Evolutionary conservation across 2,113 vertebrate genomes (phyloP).

Genomic region (Actenoides hombroni): DNA sequence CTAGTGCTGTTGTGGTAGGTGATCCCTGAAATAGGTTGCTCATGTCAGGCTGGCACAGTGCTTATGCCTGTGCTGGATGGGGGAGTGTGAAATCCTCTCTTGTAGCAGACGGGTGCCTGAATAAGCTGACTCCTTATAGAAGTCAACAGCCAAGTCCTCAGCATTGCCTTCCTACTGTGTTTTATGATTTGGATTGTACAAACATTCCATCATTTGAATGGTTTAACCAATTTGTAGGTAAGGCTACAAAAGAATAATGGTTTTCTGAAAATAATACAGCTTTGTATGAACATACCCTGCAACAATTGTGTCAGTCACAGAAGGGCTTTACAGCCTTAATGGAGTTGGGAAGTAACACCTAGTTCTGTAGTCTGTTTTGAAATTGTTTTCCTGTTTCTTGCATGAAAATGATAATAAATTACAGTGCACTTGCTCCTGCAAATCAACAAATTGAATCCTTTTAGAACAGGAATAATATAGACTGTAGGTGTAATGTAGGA

Average conservation of each 20-base stretch:
- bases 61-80: not conserved
- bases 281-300: not conserved
- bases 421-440: not conserved
- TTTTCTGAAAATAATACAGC: not conserved
- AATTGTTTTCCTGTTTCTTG: not conserved
- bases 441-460: not conserved
- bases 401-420: not conserved
- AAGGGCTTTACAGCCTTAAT: not conserved
- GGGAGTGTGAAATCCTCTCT: not conserved
- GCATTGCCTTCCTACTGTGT: not conserved
- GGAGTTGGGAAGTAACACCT: not conserved
- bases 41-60: not conserved
- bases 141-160: not conserved
- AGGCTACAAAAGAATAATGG: not conserved
- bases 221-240: not conserved
- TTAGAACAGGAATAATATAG: not conserved
- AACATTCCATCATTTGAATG: not conserved
- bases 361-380: not conserved
- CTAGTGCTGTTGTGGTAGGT: not conserved
- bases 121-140: not conserved
- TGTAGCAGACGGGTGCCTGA: not conserved
- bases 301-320: not conserved
- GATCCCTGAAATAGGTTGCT: not conserved
- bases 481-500: not conserved
- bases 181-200: not conserved